These are phyloP conservation scores for Ammospiza maritima DNA, from an alignment of 2,797 vertebrate species.

Conservation along the genomic window DNA sequence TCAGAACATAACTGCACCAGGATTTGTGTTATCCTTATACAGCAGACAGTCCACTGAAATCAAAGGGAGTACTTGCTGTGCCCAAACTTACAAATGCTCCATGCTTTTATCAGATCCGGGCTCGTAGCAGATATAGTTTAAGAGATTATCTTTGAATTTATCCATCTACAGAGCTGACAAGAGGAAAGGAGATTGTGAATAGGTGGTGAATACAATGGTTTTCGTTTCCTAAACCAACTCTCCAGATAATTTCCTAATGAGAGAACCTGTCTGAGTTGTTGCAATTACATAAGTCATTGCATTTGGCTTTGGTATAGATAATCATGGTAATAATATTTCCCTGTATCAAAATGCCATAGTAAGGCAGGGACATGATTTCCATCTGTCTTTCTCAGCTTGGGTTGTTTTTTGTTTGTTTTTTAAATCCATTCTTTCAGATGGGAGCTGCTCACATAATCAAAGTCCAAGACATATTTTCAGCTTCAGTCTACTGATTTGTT, in stretches of 20 bases:
- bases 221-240: not conserved
- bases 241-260: conserved; percentile 2
- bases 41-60: not conserved
- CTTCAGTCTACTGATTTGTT: not conserved
- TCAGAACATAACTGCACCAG: not conserved
- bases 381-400: not conserved
- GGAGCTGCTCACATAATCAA: not conserved
- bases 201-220: not conserved
- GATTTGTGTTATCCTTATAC: not conserved
- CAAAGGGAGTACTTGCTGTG: not conserved
- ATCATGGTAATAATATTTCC: not conserved
- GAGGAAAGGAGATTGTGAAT: not conserved
- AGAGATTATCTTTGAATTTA: not conserved
- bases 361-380: not conserved
- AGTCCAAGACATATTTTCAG: not conserved
- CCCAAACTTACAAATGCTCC: not conserved
- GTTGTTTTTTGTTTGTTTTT: not conserved
- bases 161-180: not conserved
- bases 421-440: not conserved
- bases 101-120: not conserved
- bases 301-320: conserved; percentile 18
- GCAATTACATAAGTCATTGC: not conserved
- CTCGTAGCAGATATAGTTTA: not conserved
- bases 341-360: not conserved
- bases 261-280: not conserved